phyloP scores from a whole-genome alignment of 2,888 invertebrate genomes.

The Crocallis elinguaria region DNA sequence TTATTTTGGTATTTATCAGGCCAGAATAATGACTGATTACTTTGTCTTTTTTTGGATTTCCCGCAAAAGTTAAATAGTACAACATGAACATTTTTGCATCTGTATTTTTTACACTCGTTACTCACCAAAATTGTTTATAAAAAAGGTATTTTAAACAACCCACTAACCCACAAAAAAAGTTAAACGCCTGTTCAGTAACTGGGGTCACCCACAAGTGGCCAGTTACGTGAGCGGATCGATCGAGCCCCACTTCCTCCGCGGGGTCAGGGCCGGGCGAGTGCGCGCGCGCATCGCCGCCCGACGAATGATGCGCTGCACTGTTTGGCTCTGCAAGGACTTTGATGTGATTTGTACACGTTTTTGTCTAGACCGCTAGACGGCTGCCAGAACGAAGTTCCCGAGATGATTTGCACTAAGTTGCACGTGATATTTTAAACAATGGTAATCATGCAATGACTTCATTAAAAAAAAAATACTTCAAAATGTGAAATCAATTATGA shows the following conservation, averaged over 20 bases:
- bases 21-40: too few species aligned
- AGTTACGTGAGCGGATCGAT: slow-evolving; percentile 31
- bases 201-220: slow-evolving; percentile 3
- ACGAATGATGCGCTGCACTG: neutral
- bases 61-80: neutral
- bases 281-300: slow-evolving; percentile 1
- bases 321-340: neutral
- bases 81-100: neutral
- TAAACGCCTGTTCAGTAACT: neutral
- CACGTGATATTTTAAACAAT: too few species aligned
- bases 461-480: too few species aligned
- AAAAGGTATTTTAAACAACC: neutral
- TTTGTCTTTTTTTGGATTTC: too few species aligned
- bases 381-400: too few species aligned
- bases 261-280: slow-evolving; percentile 35
- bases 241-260: slow-evolving; percentile 34
- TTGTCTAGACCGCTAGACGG: too few species aligned
- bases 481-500: too few species aligned
- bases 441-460: too few species aligned
- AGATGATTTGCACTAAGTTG: too few species aligned
- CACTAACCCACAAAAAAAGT: neutral
- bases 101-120: neutral
- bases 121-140: neutral
- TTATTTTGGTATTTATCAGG: too few species aligned
- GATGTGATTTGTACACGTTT: neutral